A percentile compares a stretch with the other conserved stretches of the same genome.
Conservation (phyloP, 2,797 vertebrate genomes). For the Pelodytes ibericus region DNA sequence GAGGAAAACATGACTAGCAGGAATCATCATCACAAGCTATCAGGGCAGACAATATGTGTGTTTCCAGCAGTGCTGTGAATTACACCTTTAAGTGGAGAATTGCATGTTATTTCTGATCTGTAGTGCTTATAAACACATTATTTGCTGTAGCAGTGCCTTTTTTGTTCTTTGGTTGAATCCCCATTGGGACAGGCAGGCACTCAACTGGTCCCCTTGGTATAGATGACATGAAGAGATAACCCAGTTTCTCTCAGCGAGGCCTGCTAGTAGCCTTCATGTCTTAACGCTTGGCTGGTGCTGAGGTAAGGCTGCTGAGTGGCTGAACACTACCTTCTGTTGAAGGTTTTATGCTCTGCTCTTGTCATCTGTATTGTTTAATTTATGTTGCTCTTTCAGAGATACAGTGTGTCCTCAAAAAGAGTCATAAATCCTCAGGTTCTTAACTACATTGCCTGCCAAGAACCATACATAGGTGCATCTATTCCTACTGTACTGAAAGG, state of each 20-base stretch:
- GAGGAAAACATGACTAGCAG: background rate
- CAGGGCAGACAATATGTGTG: background rate
- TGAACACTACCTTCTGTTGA: slow-evolving; percentile 41
- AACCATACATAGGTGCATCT: background rate
- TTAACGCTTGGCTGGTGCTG: slow-evolving; percentile 28
- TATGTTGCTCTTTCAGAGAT: slow-evolving; percentile 47
- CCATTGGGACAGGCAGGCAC: slow-evolving; percentile 43
- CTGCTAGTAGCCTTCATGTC: slow-evolving; percentile 40
- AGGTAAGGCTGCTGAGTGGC: slow-evolving; percentile 30
- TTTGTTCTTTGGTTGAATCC: slow-evolving; percentile 19
- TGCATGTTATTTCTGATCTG: slow-evolving; percentile 16
- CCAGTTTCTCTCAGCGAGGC: slow-evolving; percentile 39
- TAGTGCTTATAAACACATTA: slow-evolving; percentile 2
- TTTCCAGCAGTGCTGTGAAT: slow-evolving; percentile 9
- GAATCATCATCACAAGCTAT: background rate
- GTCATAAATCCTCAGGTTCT: slow-evolving; percentile 31
- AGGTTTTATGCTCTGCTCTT: slow-evolving; percentile 35
- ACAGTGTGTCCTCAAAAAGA: slow-evolving; percentile 35
- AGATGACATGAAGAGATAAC: slow-evolving; percentile 41
- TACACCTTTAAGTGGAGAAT: slow-evolving; percentile 32
- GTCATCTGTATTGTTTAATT: slow-evolving; percentile 54
- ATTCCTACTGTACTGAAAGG: background rate
- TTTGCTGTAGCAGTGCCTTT: slow-evolving; percentile 19
- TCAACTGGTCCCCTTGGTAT: slow-evolving; percentile 44
- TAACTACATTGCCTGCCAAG: background rate